These are phyloP conservation scores for Spialia ferax DNA, from an alignment of 2,888 invertebrate genomes.

Conservation along the genomic window DNA sequence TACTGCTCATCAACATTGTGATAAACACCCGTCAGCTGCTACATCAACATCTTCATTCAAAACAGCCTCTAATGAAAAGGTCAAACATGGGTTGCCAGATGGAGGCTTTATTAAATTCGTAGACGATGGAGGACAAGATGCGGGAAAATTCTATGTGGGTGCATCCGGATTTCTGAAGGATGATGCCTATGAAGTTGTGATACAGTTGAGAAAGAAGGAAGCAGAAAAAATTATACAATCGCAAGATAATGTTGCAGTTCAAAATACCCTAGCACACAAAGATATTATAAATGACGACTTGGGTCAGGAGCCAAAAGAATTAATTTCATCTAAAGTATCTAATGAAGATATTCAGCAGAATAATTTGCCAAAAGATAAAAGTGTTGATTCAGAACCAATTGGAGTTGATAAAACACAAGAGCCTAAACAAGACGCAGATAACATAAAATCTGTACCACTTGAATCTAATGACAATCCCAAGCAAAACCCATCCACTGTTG, in stretches of 20 bases:
- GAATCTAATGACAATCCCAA: slow-evolving; percentile 11
- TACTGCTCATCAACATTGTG: slow-evolving; percentile 38
- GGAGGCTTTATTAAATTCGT: slow-evolving; percentile 65
- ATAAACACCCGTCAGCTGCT: slow-evolving; percentile 51
- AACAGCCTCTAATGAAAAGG: slow-evolving; percentile 60
- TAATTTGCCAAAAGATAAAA: background rate
- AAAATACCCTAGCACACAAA: slow-evolving; percentile 16
- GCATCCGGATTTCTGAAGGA: slow-evolving; percentile 71
- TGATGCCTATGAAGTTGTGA: slow-evolving; percentile 77
- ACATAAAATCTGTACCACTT: background rate
- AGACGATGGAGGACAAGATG: slow-evolving; percentile 63
- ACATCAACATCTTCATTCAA: slow-evolving; percentile 65
- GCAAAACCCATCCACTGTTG: background rate
- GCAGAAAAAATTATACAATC: slow-evolving; percentile 35
- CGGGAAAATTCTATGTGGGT: slow-evolving; percentile 75
- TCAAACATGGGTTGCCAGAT: slow-evolving; percentile 50
- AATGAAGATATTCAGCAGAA: background rate
- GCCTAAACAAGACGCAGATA: background rate
- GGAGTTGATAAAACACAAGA: slow-evolving; percentile 10
- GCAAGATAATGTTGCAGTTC: background rate
- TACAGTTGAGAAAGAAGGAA: slow-evolving; percentile 76
- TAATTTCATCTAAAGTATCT: background rate
- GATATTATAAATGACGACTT: slow-evolving; percentile 38
- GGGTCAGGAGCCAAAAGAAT: slow-evolving; percentile 3
- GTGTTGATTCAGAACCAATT: background rate